Evolutionary conservation across 2,113 vertebrate genomes (phyloP).

Genomic region (Phalacrocorax brasilianus): DNA sequence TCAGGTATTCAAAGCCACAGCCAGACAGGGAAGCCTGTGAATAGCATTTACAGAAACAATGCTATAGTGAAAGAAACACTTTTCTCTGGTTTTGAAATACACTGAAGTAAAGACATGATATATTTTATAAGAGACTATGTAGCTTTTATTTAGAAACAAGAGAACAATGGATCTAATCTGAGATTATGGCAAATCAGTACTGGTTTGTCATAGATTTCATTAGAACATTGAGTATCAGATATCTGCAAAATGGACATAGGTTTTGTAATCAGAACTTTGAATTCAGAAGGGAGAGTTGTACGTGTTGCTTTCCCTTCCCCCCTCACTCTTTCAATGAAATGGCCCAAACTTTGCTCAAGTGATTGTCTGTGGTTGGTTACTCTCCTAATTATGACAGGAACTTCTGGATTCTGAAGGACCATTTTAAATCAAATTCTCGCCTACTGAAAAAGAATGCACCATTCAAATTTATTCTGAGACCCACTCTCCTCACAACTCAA

Average conservation of each 20-base stretch:
- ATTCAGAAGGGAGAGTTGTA: not conserved
- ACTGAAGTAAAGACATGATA: not conserved
- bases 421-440: not conserved
- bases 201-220: not conserved
- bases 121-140: not conserved
- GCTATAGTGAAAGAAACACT: not conserved
- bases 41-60: not conserved
- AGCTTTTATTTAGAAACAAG: not conserved
- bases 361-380: not conserved
- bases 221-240: not conserved
- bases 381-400: not conserved
- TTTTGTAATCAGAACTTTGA: not conserved
- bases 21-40: not conserved
- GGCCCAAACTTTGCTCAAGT: not conserved
- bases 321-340: not conserved
- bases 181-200: not conserved
- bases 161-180: not conserved
- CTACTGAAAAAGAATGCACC: not conserved
- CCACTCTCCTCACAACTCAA: not conserved
- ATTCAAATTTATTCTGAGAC: not conserved
- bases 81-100: not conserved
- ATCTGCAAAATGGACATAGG: not conserved
- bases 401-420: not conserved
- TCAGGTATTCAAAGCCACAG: not conserved
- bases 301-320: accelerated